These are phyloP conservation scores for Cnemophilus loriae DNA, from an alignment of 2,113 vertebrate species.

Conservation along the genomic window DNA sequence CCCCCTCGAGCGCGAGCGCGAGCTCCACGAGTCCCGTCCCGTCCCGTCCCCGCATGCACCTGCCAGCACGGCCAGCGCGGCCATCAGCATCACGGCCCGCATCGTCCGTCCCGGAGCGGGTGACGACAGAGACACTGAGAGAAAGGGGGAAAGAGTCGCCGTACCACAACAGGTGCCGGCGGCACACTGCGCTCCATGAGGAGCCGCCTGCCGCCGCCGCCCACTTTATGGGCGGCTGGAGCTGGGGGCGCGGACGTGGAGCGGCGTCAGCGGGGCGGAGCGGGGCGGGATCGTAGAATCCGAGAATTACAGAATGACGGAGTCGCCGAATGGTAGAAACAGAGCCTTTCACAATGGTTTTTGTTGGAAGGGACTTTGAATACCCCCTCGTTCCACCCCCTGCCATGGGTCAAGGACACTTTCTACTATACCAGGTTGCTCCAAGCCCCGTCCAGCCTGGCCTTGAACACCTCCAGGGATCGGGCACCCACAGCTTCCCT, in stretches of 20 bases:
- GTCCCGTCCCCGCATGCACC: not conserved
- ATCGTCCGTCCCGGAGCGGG: not conserved
- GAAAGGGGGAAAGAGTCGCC: not conserved
- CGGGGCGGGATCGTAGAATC: no score
- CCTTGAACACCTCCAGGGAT: not conserved
- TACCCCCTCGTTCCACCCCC: no score
- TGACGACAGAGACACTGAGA: not conserved
- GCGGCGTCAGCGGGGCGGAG: not conserved
- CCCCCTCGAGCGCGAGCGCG: not conserved
- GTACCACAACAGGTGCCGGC: not conserved
- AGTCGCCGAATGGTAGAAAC: rapidly evolving
- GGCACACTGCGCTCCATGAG: not conserved
- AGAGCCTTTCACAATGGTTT: rapidly evolving
- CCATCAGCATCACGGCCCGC: not conserved
- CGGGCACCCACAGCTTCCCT: not conserved
- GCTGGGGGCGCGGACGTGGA: not conserved
- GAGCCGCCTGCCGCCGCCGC: not conserved
- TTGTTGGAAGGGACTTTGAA: not conserved
- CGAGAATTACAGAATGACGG: not conserved
- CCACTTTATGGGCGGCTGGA: not conserved
- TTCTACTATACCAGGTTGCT: not conserved
- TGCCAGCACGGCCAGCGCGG: not conserved
- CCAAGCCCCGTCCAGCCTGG: not conserved
- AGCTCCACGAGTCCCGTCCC: not conserved
- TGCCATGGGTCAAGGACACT: not conserved